Percentiles rank a stretch among this genome's conserved stretches.
phyloP scores from a whole-genome alignment of 1,140 invertebrate species.

The Hestina assimilis region DNA sequence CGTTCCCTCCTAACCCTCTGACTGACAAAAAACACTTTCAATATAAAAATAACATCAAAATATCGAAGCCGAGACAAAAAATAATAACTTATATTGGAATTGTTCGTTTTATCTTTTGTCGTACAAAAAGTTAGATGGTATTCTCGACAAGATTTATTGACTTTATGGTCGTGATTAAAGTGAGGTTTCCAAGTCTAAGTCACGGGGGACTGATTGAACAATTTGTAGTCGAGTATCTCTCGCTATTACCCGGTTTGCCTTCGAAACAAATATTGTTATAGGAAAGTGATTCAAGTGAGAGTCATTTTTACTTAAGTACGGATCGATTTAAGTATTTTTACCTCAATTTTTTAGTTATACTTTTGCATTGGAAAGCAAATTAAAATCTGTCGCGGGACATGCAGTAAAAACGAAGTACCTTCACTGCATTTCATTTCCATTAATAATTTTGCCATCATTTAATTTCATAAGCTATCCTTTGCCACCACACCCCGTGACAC shows the following conservation, averaged over 20 bases:
- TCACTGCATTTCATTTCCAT: no score
- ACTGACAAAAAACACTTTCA: no score
- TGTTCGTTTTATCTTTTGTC: slow-evolving; percentile 1
- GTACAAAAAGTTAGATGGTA: slow-evolving; percentile 3
- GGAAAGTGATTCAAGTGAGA: neutral
- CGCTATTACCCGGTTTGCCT: neutral
- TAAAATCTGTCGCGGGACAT: no score
- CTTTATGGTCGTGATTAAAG: slow-evolving; percentile 12
- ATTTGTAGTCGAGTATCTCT: neutral
- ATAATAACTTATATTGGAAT: neutral
- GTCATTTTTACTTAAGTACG: neutral
- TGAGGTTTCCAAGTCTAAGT: neutral
- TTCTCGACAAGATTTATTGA: slow-evolving; percentile 10
- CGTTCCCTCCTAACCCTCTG: no score
- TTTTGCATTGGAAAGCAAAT: no score
- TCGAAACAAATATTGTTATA: slow-evolving; percentile 1
- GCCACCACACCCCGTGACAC: no score
- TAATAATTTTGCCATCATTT: no score
- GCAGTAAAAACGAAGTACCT: no score
- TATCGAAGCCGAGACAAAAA: no score
- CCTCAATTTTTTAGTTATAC: no score
- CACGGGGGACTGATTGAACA: slow-evolving; percentile 10
- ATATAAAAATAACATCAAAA: no score
- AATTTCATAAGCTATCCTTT: no score
- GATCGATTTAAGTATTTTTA: neutral